Base-by-base conservation (phyloP, 2,797 vertebrate genomes). In the Miopithecus talapoin region DNA sequence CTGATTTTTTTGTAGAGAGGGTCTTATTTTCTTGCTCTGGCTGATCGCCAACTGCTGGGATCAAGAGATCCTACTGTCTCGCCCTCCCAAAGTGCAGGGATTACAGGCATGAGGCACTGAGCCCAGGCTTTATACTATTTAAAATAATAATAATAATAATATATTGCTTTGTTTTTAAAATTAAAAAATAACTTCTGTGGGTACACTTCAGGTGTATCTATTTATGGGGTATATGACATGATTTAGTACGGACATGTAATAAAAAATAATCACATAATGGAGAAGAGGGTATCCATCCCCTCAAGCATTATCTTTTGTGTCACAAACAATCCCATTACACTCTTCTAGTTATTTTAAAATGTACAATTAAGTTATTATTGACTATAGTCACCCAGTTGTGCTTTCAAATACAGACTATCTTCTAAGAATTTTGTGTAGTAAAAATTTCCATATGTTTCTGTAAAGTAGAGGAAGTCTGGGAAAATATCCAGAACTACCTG, bases 401-500 rank as follows among this genome's bases (percentile, higher is more conserved):
- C 33, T 68, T 68, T 68, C 16, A n/a, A 68, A 68, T 68, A 8
- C 33, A 68, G 70, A 91, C 87, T 98, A 28, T 92, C 43, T 91
- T 97, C 96, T 98, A 48, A 59, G 85, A 96, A 96, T 89, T 92
- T 92, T 96, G 93, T 95, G 30, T 95, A 97, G 95, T 97, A 83
- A 33, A 87, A 97, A 98, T 98, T 96, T 98, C 75, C 80, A 16
- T 85, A 94, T 81, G 81, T 74, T 92, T 89, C 93, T 97, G n/a
- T 46, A 30, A 11, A 96, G 94, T 76, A 97, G 76, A 97, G 26
- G 93, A 98, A 81, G 85, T 97, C 96, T 97, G 74, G 81, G 95
- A 95, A 97, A 89, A 33, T 4, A 94, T 98, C 75, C 95, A 98
- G 39, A 72, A 97, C 41, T 93, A 0, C 0, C 89, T 96, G 84